Percentiles rank a stretch among this genome's conserved stretches.
Evolutionary conservation across 1,140 invertebrate species (phyloP).

Genomic region (Drosophila punjabiensis): DNA sequence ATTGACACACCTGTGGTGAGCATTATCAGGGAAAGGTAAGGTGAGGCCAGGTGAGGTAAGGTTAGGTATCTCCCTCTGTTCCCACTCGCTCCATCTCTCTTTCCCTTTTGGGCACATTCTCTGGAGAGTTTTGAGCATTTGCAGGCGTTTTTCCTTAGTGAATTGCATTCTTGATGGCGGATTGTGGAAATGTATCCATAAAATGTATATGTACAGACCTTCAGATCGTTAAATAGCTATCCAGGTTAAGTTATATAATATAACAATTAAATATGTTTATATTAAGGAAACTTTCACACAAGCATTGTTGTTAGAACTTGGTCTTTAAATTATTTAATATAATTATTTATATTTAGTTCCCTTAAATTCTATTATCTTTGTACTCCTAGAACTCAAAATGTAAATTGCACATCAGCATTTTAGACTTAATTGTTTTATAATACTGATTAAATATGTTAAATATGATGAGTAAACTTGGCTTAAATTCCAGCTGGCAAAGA

Average conservation of each 20-base stretch:
- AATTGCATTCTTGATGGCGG: constrained; percentile 32
- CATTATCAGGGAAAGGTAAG: constrained; percentile 31
- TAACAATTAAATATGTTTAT: neutral
- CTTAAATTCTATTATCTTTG: neutral
- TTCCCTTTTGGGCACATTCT: constrained; percentile 4
- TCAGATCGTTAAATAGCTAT: neutral
- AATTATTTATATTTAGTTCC: neutral
- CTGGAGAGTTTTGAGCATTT: constrained; percentile 39
- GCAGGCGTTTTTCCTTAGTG: constrained; percentile 35
- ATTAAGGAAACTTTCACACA: neutral
- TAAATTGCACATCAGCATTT: neutral
- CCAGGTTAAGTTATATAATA: neutral
- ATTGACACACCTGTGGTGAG: constrained; percentile 74
- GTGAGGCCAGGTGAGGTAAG: constrained; percentile 18
- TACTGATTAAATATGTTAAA: neutral
- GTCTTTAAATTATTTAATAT: neutral
- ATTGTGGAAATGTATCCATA: constrained; percentile 10
- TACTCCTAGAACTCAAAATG: neutral
- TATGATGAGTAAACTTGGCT: neutral
- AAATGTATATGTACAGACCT: constrained; percentile 6
- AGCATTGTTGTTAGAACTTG: neutral
- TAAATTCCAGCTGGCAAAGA: constrained; percentile 6
- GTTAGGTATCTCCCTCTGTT: constrained; percentile 10
- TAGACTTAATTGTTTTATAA: neutral
- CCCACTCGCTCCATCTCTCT: neutral